Percentiles rank a stretch among this genome's conserved stretches.
These are phyloP conservation scores for Laothoe populi DNA, from an alignment of 2,888 invertebrate species.

Conservation along the genomic window DNA sequence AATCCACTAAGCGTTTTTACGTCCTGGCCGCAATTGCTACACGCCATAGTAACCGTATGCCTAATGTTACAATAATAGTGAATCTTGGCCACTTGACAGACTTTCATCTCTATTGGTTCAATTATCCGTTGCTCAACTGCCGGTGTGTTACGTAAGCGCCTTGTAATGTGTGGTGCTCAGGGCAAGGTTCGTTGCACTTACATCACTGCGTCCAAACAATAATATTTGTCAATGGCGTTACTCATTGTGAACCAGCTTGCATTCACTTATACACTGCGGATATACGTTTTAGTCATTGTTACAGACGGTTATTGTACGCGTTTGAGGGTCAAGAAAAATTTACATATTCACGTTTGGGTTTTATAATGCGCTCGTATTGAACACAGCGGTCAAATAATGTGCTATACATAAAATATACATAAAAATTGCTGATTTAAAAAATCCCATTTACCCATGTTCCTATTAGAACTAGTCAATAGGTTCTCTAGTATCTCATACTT, in stretches of 20 bases:
- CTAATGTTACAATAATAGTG: conserved; percentile 69
- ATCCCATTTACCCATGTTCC: too few species aligned
- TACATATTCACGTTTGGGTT: neutral
- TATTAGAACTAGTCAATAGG: too few species aligned
- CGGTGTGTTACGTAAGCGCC: conserved; percentile 66
- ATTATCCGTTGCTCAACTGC: conserved; percentile 76
- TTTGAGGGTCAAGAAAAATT: conserved; percentile 19
- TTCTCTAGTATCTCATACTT: too few species aligned
- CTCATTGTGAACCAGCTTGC: conserved; percentile 29
- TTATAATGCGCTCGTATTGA: neutral
- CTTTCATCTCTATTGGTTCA: conserved; percentile 76
- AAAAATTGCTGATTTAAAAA: too few species aligned
- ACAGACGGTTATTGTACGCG: neutral
- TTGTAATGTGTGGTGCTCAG: conserved; percentile 61
- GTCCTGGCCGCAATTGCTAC: conserved; percentile 48
- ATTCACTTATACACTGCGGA: conserved; percentile 25
- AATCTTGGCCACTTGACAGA: conserved; percentile 67
- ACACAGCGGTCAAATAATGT: neutral
- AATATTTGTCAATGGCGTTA: conserved; percentile 31
- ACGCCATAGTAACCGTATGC: conserved; percentile 45
- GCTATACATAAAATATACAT: neutral
- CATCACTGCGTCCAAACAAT: conserved; percentile 39
- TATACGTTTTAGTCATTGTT: conserved; percentile 11
- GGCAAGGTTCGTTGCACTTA: conserved; percentile 66
- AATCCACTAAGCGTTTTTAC: conserved; percentile 46